Base-by-base conservation (phyloP, 37 sponge, comb jelly and placozoan species). In the Halisarca cf. caerulea region DNA sequence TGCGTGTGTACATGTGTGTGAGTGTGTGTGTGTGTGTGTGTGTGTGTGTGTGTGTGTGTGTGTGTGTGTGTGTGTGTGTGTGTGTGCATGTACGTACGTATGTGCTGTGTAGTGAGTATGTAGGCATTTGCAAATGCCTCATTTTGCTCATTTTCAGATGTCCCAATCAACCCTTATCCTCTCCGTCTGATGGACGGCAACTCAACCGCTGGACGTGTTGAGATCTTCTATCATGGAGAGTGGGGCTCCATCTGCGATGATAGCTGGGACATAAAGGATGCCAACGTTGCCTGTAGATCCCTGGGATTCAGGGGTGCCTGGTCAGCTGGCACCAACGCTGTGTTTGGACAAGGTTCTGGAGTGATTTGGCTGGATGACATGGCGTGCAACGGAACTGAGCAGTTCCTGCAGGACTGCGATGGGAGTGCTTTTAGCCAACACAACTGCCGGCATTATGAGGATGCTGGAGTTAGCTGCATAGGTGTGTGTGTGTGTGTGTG, bases 201-300 rank as follows among this genome's bases (percentile, higher is more conserved):
- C 18, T 43, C 62, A 3, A 58, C 75, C 27, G 61, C 62, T 41
- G 86, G 86, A 21, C 35, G 62, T 0, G 66, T 85, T 15, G 80
- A 85, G 79, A 59, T 85, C 66, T 85, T 33, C 44, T 51, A 53
- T 39, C 42, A 41, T 0, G 86, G 80, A 20, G 78, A 58, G 45
- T 85, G 86, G 86, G 86, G 86, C 6, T 43, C 79, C 32, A 32
- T 85, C 28, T 85, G 86, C 34, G 78, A 85, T 57, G 86, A 78
- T 24, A 41, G 62, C 2, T 78, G 77, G 61, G 78, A 51, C 30
- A 3, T 77, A 2, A 37, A 35, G 5, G 43, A 77, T 59, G 80
- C 80, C 0, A 20, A 59, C n/a, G 64, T 85, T 2, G 53, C 78
- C 44, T 85, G 86, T 40, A 18, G 78, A 0, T 69, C 62, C 27